These are phyloP conservation scores for Drosophila mayaguana DNA, from an alignment of 2,888 invertebrate species.

Conservation along the genomic window DNA sequence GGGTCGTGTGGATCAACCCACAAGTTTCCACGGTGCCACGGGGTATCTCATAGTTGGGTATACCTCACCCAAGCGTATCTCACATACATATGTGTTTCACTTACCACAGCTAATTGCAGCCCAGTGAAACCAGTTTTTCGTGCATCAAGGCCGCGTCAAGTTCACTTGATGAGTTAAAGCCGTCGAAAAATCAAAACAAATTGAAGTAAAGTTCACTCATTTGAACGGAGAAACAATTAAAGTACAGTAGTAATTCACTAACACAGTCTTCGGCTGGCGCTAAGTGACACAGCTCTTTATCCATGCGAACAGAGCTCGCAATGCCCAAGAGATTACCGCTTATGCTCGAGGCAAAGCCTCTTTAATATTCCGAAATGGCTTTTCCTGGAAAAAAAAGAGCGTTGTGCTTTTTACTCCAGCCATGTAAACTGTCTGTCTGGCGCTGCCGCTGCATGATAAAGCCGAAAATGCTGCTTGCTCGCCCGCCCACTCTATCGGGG, in stretches of 20 bases:
- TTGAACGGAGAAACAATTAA: neutral
- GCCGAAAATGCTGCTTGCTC: neutral
- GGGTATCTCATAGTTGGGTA: neutral
- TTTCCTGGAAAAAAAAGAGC: neutral
- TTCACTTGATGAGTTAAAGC: neutral
- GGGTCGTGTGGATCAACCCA: too few relatives aligned
- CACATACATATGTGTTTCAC: neutral
- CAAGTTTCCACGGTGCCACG: neutral
- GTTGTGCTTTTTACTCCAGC: neutral
- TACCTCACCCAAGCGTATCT: neutral
- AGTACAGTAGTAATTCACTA: neutral
- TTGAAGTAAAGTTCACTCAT: neutral
- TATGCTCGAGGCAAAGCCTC: neutral
- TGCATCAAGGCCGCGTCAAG: neutral
- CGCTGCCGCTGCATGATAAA: neutral
- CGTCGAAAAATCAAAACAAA: neutral
- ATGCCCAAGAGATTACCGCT: neutral
- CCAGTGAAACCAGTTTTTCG: neutral
- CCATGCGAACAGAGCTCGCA: neutral
- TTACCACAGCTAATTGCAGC: neutral
- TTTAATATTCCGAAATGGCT: neutral
- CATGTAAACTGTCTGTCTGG: neutral
- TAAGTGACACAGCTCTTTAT: neutral
- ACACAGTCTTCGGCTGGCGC: neutral
- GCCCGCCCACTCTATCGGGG: neutral